Evolutionary conservation across 2,113 vertebrate species (phyloP).

Genomic region (Podarcis raffonei): DNA sequence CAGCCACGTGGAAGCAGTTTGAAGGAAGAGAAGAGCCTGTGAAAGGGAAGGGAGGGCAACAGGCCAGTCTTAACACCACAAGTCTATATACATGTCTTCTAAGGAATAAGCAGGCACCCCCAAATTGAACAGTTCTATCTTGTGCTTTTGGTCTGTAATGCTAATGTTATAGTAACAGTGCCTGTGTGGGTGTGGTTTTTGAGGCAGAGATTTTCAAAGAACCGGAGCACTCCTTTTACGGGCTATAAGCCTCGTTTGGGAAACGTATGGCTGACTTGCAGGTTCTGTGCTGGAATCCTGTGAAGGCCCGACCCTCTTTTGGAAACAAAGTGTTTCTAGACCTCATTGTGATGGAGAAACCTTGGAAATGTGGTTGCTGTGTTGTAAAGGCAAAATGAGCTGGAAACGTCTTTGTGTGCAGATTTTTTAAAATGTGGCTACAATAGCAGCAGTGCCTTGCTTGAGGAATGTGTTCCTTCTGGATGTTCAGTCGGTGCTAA

Average conservation of each 20-base stretch:
- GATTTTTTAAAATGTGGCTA: neutral
- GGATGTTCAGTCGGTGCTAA: too few species aligned
- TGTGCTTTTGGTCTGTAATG: rapidly evolving
- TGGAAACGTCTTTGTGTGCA: neutral
- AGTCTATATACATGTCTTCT: neutral
- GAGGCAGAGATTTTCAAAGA: neutral
- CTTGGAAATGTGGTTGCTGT: neutral
- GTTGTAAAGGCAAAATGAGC: neutral
- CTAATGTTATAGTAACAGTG: rapidly evolving
- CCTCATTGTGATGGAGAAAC: neutral
- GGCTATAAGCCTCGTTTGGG: neutral
- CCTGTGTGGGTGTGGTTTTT: neutral
- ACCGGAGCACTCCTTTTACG: neutral
- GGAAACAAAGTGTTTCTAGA: neutral
- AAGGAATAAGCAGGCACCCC: rapidly evolving
- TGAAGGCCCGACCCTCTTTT: neutral
- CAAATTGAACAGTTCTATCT: neutral
- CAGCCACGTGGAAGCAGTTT: neutral
- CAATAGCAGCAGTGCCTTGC: too few species aligned
- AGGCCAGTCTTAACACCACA: neutral
- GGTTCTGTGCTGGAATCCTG: neutral
- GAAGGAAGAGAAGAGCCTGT: neutral
- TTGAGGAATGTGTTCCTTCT: too few species aligned
- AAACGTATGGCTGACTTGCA: neutral
- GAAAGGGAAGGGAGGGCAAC: neutral